Conservation (phyloP, 2,797 vertebrate species). For the Pseudotriccus pelzelni region DNA sequence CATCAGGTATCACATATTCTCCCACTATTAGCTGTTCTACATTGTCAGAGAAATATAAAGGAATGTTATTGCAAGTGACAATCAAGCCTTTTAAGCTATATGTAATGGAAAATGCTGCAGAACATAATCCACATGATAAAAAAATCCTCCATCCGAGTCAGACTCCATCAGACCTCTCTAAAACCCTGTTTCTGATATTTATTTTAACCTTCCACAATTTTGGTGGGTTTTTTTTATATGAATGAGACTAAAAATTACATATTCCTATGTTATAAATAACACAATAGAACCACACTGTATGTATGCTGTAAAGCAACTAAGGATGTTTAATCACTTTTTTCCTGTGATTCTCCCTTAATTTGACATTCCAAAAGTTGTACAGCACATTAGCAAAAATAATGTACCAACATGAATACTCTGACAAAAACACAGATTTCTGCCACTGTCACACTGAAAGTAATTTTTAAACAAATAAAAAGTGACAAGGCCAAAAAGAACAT, state of each 20-base stretch:
- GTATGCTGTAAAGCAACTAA: background rate
- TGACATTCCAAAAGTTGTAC: background rate
- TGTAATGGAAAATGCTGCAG: background rate
- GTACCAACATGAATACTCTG: background rate
- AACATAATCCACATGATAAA: background rate
- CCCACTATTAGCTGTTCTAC: background rate
- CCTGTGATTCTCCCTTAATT: background rate
- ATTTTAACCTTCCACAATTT: background rate
- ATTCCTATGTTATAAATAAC: background rate
- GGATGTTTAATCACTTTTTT: background rate
- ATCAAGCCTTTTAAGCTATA: background rate
- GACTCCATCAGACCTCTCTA: background rate
- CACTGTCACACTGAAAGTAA: accelerated
- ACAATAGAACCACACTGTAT: background rate
- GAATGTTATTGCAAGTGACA: background rate
- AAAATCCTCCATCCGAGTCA: background rate
- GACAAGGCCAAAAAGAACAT: background rate
- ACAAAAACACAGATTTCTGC: background rate
- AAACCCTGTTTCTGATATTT: background rate
- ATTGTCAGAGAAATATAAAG: background rate
- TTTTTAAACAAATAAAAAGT: background rate
- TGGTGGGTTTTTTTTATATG: background rate
- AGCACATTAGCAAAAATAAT: background rate
- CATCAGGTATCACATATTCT: background rate
- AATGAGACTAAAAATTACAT: background rate